Conservation (phyloP, 2,797 vertebrate genomes). For the Odontamblyopus lacepedii region DNA sequence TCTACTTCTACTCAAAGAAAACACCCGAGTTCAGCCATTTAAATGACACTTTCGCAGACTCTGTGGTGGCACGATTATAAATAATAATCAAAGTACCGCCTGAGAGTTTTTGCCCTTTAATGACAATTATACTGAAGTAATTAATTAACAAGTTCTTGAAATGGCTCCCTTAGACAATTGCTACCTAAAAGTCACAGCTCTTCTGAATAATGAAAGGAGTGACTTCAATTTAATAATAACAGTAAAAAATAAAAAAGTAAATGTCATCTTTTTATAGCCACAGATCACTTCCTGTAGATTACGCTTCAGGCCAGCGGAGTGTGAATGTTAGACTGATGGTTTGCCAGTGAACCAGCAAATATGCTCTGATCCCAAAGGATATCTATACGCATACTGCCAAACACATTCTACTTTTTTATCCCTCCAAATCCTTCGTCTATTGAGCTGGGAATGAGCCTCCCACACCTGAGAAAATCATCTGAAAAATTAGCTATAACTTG, state of each 20-base stretch:
- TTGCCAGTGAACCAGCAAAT: slow-evolving; percentile 24
- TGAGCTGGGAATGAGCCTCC: slow-evolving; percentile 14
- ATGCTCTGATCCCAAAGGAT: slow-evolving; percentile 16
- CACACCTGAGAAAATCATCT: no score
- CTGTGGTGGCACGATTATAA: neutral
- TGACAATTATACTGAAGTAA: no score
- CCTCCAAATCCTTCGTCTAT: slow-evolving; percentile 25
- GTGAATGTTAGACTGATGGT: slow-evolving; percentile 14
- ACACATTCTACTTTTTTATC: slow-evolving; percentile 16
- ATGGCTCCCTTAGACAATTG: no score
- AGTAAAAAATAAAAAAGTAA: no score
- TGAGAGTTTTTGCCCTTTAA: neutral
- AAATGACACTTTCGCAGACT: neutral
- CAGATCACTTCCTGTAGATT: neutral
- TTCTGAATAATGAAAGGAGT: no score
- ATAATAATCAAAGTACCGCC: neutral
- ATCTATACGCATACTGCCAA: slow-evolving; percentile 38
- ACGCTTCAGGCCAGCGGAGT: slow-evolving; percentile 12
- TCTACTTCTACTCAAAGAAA: neutral
- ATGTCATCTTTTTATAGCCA: no score
- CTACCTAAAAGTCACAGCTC: no score
- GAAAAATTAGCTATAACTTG: neutral
- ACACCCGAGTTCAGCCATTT: neutral
- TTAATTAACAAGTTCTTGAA: no score
- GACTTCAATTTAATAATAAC: no score